Evolutionary conservation across 2,888 invertebrate species (phyloP).

Genomic region (Tolmerus cingulatus): DNA sequence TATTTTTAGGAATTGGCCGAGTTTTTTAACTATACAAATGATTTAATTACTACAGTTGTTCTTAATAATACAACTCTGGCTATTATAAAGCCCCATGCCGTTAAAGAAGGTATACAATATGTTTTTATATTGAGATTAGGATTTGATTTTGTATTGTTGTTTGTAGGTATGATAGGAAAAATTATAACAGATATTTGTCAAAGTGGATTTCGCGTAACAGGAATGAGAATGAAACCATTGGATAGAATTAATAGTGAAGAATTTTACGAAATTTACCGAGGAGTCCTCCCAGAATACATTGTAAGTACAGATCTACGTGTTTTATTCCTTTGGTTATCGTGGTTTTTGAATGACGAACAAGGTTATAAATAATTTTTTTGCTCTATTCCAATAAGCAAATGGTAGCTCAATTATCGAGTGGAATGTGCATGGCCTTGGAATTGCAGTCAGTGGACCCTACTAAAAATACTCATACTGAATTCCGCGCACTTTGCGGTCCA

Average conservation of each 20-base stretch:
- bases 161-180: conserved; percentile 67
- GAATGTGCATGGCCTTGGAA: conserved; percentile 87
- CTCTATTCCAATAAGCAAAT: conserved; percentile 69
- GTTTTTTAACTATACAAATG: conserved; percentile 69
- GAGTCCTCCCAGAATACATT: conserved; percentile 80
- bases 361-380: not conserved
- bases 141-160: not conserved
- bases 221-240: conserved; percentile 80
- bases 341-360: not conserved
- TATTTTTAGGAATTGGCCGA: conserved; percentile 66
- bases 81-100: conserved; percentile 89
- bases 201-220: conserved; percentile 80
- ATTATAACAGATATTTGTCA: conserved; percentile 78
- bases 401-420: conserved; percentile 84
- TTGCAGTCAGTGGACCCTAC: conserved; percentile 70
- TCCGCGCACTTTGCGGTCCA: conserved; percentile 87
- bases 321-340: not conserved
- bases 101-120: conserved; percentile 70
- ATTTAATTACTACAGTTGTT: conserved; percentile 66
- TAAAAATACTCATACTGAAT: conserved; percentile 71
- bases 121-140: not conserved
- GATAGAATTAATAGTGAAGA: conserved; percentile 86
- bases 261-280: conserved; percentile 92
- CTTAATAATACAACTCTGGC: conserved; percentile 78
- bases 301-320: conserved; percentile 60